These are phyloP conservation scores for Galeopsomyia nigrocyanea DNA, from an alignment of 2,888 invertebrate genomes.

Conservation along the genomic window DNA sequence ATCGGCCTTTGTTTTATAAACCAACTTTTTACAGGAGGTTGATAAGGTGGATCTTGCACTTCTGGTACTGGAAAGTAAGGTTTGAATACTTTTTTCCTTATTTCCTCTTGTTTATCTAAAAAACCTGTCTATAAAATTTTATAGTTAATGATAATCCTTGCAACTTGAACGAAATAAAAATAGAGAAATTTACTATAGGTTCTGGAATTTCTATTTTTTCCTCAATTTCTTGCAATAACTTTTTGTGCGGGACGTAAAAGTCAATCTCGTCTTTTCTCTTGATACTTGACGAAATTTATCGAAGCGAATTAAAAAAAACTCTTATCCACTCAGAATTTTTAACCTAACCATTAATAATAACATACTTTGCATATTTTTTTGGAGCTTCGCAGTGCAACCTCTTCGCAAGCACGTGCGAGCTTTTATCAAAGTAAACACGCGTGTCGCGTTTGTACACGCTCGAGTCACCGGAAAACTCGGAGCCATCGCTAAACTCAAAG, in stretches of 20 bases:
- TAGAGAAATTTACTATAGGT: constrained; percentile 71
- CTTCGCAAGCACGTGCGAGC: background rate
- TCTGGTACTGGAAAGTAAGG: constrained; percentile 43
- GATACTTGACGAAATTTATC: constrained; percentile 12
- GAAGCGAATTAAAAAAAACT: no score
- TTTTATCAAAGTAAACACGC: background rate
- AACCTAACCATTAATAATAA: no score
- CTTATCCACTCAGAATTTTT: no score
- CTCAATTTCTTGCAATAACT: constrained; percentile 75
- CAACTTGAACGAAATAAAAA: constrained; percentile 13
- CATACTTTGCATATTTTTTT: constrained; percentile 14
- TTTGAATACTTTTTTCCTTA: constrained; percentile 63
- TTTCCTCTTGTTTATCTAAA: constrained; percentile 69
- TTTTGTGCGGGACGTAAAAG: constrained; percentile 75
- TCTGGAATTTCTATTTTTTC: constrained; percentile 72
- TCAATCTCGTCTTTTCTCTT: constrained; percentile 66
- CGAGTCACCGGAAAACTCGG: background rate
- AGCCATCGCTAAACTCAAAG: background rate
- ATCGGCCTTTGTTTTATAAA: constrained; percentile 41
- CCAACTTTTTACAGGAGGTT: constrained; percentile 32
- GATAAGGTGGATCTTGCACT: constrained; percentile 27
- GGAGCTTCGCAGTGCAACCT: background rate
- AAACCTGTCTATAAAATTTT: constrained; percentile 71
- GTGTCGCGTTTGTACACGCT: background rate
- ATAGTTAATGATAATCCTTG: constrained; percentile 12